Percentiles rank a stretch among this genome's conserved stretches.
phyloP scores from a whole-genome alignment of 2,113 vertebrate species.

The Phaethornis superciliosus region DNA sequence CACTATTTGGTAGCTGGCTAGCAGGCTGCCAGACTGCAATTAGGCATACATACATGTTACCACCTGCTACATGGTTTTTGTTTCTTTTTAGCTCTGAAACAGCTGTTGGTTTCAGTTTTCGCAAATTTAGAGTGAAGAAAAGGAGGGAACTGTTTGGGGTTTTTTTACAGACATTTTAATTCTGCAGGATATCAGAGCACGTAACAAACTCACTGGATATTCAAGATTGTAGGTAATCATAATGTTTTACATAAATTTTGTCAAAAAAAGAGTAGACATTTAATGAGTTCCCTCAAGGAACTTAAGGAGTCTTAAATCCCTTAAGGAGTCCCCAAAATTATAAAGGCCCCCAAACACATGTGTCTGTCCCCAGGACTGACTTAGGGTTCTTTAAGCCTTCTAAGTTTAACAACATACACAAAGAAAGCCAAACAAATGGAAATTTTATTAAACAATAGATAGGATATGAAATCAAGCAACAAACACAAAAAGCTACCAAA shows the following conservation, averaged over 20 bases:
- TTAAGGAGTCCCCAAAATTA: neutral
- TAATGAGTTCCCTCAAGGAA: neutral
- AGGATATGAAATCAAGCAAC: neutral
- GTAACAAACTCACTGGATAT: neutral
- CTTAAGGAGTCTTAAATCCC: too few relatives aligned
- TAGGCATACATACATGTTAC: neutral
- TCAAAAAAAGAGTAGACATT: neutral
- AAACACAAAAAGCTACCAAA: neutral
- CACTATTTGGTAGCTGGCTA: neutral
- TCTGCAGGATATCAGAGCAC: neutral
- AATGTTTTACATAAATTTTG: neutral
- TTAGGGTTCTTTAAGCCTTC: neutral
- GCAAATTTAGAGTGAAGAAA: neutral
- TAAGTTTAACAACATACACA: neutral
- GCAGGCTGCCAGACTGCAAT: neutral
- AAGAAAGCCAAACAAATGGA: neutral
- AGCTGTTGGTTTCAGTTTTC: conserved; percentile 35
- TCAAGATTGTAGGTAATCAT: neutral
- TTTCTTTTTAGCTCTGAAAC: neutral
- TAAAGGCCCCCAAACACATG: neutral
- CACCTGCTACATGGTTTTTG: conserved; percentile 28
- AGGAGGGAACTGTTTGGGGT: neutral
- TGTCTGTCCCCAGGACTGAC: neutral
- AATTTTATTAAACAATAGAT: neutral
- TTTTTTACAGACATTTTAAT: neutral